Percentiles rank a stretch among this genome's conserved stretches.
Evolutionary conservation across 92 coral and sea anemone species (phyloP).

Genomic region (Micromussa lordhowensis): DNA sequence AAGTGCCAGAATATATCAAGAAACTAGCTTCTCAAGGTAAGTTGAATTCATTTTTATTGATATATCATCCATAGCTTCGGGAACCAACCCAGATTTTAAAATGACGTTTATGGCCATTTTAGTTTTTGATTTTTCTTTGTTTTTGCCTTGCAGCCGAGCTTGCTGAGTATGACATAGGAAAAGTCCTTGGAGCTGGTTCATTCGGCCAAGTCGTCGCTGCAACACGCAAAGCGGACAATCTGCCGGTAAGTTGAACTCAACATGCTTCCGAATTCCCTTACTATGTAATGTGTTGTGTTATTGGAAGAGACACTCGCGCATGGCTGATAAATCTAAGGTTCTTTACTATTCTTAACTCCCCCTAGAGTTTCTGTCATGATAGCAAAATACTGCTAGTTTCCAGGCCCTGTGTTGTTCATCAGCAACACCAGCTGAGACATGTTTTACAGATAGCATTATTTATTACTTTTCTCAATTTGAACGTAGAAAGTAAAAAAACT

Average conservation of each 20-base stretch:
- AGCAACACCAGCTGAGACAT: background rate
- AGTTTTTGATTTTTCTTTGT: too few species aligned
- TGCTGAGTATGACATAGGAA: conserved; percentile 8
- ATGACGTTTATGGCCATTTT: too few species aligned
- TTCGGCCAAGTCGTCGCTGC: background rate
- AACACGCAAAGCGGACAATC: background rate
- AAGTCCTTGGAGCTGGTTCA: background rate
- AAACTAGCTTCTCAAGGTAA: background rate
- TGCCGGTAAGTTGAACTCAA: conserved; percentile 10
- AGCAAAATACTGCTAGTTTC: background rate
- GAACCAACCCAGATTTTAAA: too few species aligned
- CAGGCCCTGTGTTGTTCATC: background rate
- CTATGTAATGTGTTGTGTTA: background rate
- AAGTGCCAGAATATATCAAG: conserved; percentile 8
- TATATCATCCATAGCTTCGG: too few species aligned
- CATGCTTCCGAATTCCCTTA: background rate
- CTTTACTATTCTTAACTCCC: too few species aligned
- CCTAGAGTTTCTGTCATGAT: too few species aligned
- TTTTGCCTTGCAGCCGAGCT: conserved; percentile 8
- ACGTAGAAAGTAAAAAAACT: background rate
- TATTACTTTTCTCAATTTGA: too few species aligned
- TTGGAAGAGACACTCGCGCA: too few species aligned
- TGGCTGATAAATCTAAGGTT: too few species aligned
- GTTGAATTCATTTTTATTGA: background rate
- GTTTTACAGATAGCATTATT: background rate